These are phyloP conservation scores for Eristalinus aeneus DNA, from an alignment of 2,888 invertebrate species.

Conservation along the genomic window DNA sequence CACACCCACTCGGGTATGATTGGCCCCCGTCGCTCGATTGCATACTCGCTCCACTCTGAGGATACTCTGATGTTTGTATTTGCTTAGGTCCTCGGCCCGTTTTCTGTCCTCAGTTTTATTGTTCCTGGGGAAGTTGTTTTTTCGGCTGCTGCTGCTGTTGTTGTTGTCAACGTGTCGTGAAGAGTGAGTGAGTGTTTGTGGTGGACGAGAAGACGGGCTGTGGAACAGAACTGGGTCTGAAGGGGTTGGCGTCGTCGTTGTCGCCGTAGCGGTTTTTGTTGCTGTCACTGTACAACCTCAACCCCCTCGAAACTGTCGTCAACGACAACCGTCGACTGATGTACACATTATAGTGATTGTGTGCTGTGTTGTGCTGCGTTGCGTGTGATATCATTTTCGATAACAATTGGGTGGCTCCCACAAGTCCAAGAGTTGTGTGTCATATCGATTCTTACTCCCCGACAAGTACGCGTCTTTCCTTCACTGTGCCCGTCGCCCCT, in stretches of 20 bases:
- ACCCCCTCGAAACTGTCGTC: not conserved
- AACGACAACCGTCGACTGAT: constrained; percentile 25
- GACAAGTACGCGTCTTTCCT: not conserved
- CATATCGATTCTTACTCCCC: constrained; percentile 37
- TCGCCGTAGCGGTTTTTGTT: not conserved
- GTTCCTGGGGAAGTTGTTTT: constrained; percentile 10
- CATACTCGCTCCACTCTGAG: not conserved
- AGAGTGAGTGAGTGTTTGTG: not conserved
- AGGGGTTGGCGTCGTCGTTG: constrained; percentile 24
- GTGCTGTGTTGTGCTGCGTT: constrained; percentile 50
- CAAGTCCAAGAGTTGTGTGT: constrained; percentile 55
- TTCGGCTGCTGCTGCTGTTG: not conserved
- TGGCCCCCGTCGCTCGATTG: constrained; percentile 14
- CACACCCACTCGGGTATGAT: constrained; percentile 26
- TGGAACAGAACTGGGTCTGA: not conserved
- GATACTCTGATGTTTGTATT: constrained; percentile 48
- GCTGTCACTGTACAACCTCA: not conserved
- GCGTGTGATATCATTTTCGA: constrained; percentile 69
- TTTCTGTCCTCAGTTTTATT: constrained; percentile 24
- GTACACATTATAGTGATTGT: constrained; percentile 30
- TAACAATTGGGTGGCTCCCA: constrained; percentile 68
- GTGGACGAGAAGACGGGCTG: not conserved
- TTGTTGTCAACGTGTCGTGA: constrained; percentile 33
- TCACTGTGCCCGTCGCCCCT: not conserved
- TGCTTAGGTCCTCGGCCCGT: constrained; percentile 52